A percentile compares a stretch with the other conserved stretches of the same genome.
Evolutionary conservation across 2,113 vertebrate species (phyloP).

Genomic region (Microcebus murinus): DNA sequence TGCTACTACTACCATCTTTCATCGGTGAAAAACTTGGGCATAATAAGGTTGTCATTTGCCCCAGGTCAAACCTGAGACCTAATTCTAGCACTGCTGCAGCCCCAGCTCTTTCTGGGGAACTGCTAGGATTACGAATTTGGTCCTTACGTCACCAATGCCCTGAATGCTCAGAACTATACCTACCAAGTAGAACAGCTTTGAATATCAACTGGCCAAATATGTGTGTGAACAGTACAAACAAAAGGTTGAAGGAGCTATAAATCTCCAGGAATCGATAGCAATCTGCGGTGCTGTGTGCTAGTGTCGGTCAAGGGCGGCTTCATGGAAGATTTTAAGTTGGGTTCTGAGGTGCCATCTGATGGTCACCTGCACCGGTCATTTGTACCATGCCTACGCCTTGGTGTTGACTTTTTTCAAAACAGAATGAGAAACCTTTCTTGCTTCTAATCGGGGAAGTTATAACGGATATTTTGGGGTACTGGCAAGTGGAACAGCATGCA

Average conservation of each 20-base stretch:
- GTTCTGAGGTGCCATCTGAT: background rate
- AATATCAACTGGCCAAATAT: background rate
- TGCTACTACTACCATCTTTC: background rate
- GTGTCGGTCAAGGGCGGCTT: background rate
- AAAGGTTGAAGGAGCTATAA: background rate
- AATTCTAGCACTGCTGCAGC: background rate
- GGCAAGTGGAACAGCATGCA: background rate
- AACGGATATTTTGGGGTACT: background rate
- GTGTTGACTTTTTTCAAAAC: background rate
- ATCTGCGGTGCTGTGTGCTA: background rate
- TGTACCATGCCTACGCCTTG: background rate
- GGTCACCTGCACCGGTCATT: background rate
- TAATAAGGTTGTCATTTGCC: background rate
- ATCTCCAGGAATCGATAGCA: background rate
- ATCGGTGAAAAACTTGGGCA: background rate
- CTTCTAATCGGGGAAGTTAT: background rate
- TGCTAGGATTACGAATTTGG: background rate
- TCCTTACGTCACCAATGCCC: background rate
- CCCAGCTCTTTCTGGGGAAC: background rate
- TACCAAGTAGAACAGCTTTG: background rate
- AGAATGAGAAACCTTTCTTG: background rate
- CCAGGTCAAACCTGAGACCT: background rate
- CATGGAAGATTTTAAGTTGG: background rate
- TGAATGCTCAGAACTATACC: background rate
- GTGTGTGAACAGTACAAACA: background rate